Evolutionary conservation across 2,797 vertebrate genomes (phyloP), one percentile per base, ranked within the genome.

Genomic region (Perodicticus potto): DNA sequence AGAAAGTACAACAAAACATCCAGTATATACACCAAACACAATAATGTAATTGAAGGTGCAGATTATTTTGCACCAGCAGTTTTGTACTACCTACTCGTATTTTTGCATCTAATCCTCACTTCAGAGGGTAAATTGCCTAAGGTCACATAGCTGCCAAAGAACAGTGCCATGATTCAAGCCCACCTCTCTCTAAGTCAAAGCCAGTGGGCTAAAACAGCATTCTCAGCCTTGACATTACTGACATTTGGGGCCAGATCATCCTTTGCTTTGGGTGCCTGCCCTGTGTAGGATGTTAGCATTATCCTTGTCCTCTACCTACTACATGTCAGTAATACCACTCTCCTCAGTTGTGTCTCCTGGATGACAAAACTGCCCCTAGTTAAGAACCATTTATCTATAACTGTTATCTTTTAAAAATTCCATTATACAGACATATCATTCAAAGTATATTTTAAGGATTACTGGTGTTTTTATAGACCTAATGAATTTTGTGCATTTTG

Each of bases 161-260:
- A 12, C 49, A 32, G 67, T 5, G 14, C 16, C 22, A 0, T 25
- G 55, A 40, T 23, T n/a, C 49, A 77, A 12, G 67, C 10, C 55
- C 19, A 9, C 12, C 4, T 32, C 55, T 94, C 29, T n/a, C 49
- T 92, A n/a, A 3, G 0, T 0, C 45, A n/a, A 37, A 95, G 27
- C 0, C 5, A 7, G 1, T 0, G 9, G n/a, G 69, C 34, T 76
- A 20, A 10, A 37, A n/a, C 73, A 5, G 17, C 10, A 10, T 53
- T 43, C 19, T 29, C 6, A 2, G 49, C 55, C 13, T 40, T n/a
- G 25, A 3, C 13, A 3, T 40, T 57, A 6, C 10, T 78, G 7
- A 32, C 16, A 1, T 20, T 34, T 65, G 37, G n/a, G 34, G 10
- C 67, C 22, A 14, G 34, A 8, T 37, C 12, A 6, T 61, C 74